Base-by-base conservation (phyloP, 2,888 invertebrate species). In the Morpho deidamia region DNA sequence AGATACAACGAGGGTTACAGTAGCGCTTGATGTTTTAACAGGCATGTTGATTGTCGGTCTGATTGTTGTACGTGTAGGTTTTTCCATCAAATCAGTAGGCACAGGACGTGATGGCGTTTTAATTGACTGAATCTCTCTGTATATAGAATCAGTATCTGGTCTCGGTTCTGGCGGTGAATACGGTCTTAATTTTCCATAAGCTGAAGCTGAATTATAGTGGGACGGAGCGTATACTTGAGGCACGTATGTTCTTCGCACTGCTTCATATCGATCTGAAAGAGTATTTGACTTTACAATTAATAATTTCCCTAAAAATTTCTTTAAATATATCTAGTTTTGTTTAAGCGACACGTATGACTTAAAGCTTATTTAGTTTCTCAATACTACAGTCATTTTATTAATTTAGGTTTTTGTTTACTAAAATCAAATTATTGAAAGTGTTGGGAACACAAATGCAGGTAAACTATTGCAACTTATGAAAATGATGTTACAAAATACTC, bases 1-100 rank as follows among this genome's bases (percentile, higher is more conserved):
- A 0, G 91, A 91, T 44, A 93, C 90, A 42, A 94, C 82, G 48
- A 94, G 78, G 61, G 92, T 91, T 57, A 93, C 79, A n/a, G 92
- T 92, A 7, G 92, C 90, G 57, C 92, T 90, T 8, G 92, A 91
- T 53, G 90, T 90, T 74, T 91, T 90, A 34, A 91, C 74, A 52
- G 91, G 79, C 60, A 81, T 68, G 59, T 64, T 64, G 45, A 55
- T 41, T 39, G 59, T 65, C 34, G 80, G 76, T 69, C 80, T 78
- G 45, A 51, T 44, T 43, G 82, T 82, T 47, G 80, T 73, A 74
- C 66, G 53, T 66, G 65, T 60, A 51, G 68, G 59, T 71, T 82
- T 83, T 63, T 84, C 83, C 64, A 82, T 73, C 65, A 83, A 59
- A 34, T 73, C 78, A 10, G 81, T 70, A 39, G 81, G 76, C 11